Evolutionary conservation across 2,797 vertebrate genomes (phyloP).

Genomic region (Echeneis naucrates): DNA sequence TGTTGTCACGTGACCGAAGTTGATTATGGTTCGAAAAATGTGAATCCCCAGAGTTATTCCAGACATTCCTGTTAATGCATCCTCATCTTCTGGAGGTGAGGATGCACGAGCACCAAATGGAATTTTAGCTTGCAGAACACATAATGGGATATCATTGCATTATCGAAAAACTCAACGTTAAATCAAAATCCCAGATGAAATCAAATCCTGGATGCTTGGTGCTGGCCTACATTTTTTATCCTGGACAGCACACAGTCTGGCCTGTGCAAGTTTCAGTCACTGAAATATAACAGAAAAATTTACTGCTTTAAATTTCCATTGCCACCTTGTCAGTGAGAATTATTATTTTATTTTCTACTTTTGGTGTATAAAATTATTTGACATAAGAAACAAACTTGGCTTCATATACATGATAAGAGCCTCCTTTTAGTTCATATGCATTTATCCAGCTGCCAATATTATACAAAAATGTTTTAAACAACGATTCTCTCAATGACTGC

Average conservation of each 20-base stretch:
- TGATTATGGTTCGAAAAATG: neutral
- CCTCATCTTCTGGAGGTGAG: slow-evolving; percentile 16
- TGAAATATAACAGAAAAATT: slow-evolving; percentile 36
- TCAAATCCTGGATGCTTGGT: slow-evolving; percentile 42
- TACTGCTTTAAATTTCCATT: slow-evolving; percentile 11
- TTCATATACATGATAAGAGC: neutral
- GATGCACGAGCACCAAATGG: slow-evolving; percentile 45
- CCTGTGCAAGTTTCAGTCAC: slow-evolving; percentile 24
- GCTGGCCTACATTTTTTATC: slow-evolving; percentile 30
- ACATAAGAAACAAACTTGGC: too few relatives aligned
- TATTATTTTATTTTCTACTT: neutral
- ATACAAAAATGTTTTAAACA: too few relatives aligned
- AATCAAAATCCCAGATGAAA: slow-evolving; percentile 65
- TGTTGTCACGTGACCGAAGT: neutral
- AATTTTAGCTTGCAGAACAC: slow-evolving; percentile 48
- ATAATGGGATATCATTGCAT: slow-evolving; percentile 47
- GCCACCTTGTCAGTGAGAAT: neutral
- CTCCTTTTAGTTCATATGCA: neutral
- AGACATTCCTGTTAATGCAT: slow-evolving; percentile 1
- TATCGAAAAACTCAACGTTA: slow-evolving; percentile 42
- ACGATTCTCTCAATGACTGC: too few relatives aligned
- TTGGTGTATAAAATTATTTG: neutral
- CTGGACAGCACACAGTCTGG: slow-evolving; percentile 17
- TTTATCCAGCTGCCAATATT: neutral
- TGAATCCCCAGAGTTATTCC: slow-evolving; percentile 6